Evolutionary conservation across 2,113 vertebrate genomes (phyloP).

Genomic region (Ochotona princeps): DNA sequence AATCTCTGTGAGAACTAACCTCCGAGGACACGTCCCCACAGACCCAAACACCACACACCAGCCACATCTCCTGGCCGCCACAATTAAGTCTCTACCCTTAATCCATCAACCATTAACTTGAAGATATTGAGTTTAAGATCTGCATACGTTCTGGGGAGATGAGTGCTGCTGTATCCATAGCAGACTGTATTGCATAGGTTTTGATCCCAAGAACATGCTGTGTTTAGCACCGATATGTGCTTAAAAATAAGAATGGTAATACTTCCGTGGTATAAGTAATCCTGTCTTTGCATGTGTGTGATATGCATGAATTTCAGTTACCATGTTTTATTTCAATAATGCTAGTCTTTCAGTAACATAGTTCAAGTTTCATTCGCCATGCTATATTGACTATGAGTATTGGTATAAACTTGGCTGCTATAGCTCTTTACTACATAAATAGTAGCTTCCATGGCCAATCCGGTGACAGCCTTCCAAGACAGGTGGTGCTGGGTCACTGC

Average conservation of each 20-base stretch:
- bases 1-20: no score
- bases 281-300: neutral
- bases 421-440: neutral
- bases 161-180: no score
- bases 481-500: neutral
- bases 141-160: no score
- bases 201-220: neutral
- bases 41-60: no score
- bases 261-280: no score
- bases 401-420: neutral
- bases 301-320: neutral
- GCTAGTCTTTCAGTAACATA: neutral
- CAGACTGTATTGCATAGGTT: neutral
- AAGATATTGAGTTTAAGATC: no score
- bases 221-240: neutral
- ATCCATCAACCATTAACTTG: no score
- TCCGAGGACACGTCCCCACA: no score
- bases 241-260: conserved; percentile 12
- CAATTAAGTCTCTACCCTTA: no score
- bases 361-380: neutral
- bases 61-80: no score
- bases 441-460: neutral
- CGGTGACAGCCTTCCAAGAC: neutral
- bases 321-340: neutral
- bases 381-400: neutral